A percentile compares a stretch with the other conserved stretches of the same genome.
phyloP scores from a whole-genome alignment of 2,113 vertebrate genomes.

The Notarius lentiginosus region DNA sequence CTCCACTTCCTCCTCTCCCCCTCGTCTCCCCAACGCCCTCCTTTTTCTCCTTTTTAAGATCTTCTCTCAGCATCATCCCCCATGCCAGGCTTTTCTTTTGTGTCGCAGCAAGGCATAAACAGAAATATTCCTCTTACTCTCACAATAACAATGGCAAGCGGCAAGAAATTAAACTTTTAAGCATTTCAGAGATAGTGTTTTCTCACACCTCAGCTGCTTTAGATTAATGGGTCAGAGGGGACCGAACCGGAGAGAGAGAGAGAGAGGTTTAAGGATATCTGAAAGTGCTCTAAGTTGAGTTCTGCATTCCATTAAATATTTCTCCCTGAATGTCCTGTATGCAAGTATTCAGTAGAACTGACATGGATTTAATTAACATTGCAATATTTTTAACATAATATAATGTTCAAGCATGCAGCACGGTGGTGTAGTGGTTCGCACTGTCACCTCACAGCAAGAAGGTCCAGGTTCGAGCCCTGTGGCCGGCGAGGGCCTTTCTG shows the following conservation, averaged over 20 bases:
- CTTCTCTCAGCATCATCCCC: constrained; percentile 3
- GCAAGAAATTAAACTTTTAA: background rate
- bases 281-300: background rate
- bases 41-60: constrained; percentile 15
- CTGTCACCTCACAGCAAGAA: too few species aligned
- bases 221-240: background rate
- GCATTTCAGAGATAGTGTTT: background rate
- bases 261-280: background rate
- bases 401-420: background rate
- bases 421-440: too few species aligned
- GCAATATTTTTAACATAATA: background rate
- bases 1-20: background rate
- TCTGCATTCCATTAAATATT: background rate
- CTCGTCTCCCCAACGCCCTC: background rate
- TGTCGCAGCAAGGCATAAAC: background rate
- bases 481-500: too few species aligned
- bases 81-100: constrained; percentile 13
- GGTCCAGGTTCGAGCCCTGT: too few species aligned
- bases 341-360: background rate
- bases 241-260: background rate
- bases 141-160: background rate
- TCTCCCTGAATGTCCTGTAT: background rate
- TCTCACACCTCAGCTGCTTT: constrained; percentile 3
- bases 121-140: background rate
- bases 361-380: background rate